These are phyloP conservation scores for Rhinophrynus dorsalis DNA, from an alignment of 2,797 vertebrate species.

Conservation along the genomic window DNA sequence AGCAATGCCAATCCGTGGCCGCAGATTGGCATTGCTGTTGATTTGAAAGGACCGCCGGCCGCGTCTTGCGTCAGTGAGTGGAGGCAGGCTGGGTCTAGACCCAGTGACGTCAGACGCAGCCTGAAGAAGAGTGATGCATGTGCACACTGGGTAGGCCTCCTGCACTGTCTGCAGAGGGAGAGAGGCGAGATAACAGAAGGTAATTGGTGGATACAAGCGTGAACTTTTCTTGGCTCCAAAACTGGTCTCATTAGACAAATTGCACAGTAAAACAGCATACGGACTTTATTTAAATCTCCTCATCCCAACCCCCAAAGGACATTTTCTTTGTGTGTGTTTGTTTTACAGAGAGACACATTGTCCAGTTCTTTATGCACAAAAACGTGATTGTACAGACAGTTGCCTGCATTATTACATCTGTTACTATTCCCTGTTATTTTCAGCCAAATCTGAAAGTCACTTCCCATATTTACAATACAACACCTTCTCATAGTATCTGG, in stretches of 20 bases:
- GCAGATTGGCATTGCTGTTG: too few relatives aligned
- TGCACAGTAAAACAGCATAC: constrained; percentile 45
- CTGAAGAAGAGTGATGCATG: too few relatives aligned
- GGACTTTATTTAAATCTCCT: constrained; percentile 44
- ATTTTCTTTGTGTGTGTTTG: constrained; percentile 42
- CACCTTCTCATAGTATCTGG: too few relatives aligned
- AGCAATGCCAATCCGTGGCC: too few relatives aligned
- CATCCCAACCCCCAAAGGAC: constrained; percentile 39
- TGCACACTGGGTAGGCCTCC: too few relatives aligned
- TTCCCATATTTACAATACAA: neutral
- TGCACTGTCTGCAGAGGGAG: too few relatives aligned
- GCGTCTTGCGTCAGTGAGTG: too few relatives aligned
- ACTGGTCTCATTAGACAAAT: constrained; percentile 45
- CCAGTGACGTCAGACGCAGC: too few relatives aligned
- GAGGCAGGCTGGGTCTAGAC: too few relatives aligned
- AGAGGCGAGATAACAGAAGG: constrained; percentile 27
- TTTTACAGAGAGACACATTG: constrained; percentile 47
- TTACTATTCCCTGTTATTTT: neutral
- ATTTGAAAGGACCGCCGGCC: too few relatives aligned
- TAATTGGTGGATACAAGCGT: constrained; percentile 34
- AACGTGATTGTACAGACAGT: constrained; percentile 27
- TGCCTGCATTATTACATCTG: constrained; percentile 17
- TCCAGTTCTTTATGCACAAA: constrained; percentile 34
- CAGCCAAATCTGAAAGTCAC: too few relatives aligned
- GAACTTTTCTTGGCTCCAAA: constrained; percentile 43